Evolutionary conservation across 2,113 vertebrate species (phyloP).

Genomic region (Syngnathus floridae): DNA sequence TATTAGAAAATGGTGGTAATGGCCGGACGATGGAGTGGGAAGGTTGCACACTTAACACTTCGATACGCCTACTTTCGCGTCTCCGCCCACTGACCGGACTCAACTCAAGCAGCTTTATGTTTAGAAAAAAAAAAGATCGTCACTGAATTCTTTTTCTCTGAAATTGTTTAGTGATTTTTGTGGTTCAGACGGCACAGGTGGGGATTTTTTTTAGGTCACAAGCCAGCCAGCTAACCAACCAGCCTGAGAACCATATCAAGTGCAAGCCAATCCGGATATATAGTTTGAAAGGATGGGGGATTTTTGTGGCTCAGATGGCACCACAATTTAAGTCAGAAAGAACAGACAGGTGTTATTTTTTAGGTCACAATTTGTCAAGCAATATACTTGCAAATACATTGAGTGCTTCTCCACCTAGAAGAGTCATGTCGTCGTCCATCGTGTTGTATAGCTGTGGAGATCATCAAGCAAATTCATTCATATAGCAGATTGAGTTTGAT

Average conservation of each 20-base stretch:
- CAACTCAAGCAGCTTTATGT: neutral
- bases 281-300: neutral
- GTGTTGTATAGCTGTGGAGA: neutral
- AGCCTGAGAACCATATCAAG: too few relatives aligned
- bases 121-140: neutral
- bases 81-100: conserved; percentile 16
- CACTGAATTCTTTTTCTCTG: too few relatives aligned
- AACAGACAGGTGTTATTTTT: neutral
- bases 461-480: neutral
- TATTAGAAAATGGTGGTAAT: neutral
- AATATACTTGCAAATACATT: neutral
- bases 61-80: neutral
- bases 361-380: neutral
- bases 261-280: neutral
- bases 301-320: neutral
- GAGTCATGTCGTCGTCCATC: neutral
- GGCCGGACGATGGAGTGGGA: neutral
- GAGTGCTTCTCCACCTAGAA: neutral
- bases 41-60: neutral
- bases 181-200: too few relatives aligned
- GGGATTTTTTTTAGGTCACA: too few relatives aligned
- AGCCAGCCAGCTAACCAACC: too few relatives aligned
- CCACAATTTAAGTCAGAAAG: neutral
- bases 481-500: neutral
- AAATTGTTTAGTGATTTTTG: too few relatives aligned